phyloP scores from a whole-genome alignment of 2,113 vertebrate species.

The Zosterops japonicus region DNA sequence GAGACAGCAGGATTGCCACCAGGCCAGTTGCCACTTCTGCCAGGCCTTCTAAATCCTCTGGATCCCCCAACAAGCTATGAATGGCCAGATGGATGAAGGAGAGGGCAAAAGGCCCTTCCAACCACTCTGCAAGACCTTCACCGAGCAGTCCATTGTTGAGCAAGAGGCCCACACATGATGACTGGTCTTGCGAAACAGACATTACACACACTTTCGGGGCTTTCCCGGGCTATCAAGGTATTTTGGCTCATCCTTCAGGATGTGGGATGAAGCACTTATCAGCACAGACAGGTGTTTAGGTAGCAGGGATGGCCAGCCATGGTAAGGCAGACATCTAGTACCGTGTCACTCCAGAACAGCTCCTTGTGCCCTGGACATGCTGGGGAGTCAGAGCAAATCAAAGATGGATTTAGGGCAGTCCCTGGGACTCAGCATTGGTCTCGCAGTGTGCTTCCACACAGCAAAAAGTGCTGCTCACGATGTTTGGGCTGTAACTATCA shows the following conservation, averaged over 20 bases:
- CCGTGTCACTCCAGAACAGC: background rate
- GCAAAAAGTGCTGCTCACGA: background rate
- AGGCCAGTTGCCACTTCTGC: background rate
- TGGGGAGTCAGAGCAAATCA: background rate
- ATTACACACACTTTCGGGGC: rapidly evolving
- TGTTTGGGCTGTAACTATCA: background rate
- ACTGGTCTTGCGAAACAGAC: background rate
- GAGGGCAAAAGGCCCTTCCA: background rate
- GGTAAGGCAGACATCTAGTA: background rate
- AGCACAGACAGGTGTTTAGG: background rate
- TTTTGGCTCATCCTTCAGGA: background rate
- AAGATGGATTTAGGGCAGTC: background rate
- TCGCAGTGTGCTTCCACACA: background rate
- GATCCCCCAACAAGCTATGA: background rate
- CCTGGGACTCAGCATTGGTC: background rate
- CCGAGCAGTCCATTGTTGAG: background rate
- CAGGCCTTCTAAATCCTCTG: background rate
- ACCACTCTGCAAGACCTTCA: background rate
- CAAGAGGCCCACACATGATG: background rate
- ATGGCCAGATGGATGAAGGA: background rate
- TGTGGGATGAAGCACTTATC: background rate
- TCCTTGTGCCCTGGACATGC: background rate
- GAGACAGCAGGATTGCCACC: background rate
- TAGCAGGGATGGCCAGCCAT: background rate
- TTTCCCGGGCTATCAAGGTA: background rate